Conservation (phyloP, 2,888 invertebrate species). For the Amphiduros pacificus region DNA sequence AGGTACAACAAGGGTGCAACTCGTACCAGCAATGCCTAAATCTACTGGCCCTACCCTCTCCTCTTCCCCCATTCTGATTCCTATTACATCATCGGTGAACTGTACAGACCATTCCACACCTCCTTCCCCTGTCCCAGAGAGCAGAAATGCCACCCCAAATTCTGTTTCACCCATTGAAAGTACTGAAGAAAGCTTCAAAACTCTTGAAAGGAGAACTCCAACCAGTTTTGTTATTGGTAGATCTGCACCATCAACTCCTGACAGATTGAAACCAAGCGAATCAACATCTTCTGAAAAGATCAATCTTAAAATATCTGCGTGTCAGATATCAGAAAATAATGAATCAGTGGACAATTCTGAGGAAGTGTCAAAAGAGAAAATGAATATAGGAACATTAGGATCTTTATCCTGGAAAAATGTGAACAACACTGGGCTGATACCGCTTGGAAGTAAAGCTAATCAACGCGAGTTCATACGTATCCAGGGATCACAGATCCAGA, state of each 20-base stretch:
- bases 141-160: not conserved
- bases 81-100: too few relatives aligned
- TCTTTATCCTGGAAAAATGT: conserved; percentile 11
- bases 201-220: not conserved
- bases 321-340: too few relatives aligned
- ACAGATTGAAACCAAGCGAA: not conserved
- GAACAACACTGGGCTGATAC: not conserved
- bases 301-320: not conserved
- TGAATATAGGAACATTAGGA: conserved; percentile 9
- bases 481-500: conserved; percentile 5
- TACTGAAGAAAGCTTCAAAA: too few relatives aligned
- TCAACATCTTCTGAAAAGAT: not conserved
- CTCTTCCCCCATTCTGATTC: not conserved
- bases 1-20: too few relatives aligned
- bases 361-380: conserved; percentile 3
- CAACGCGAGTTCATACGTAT: conserved; percentile 5
- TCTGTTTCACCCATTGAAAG: not conserved
- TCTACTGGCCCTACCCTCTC: not conserved
- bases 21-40: too few relatives aligned
- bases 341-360: not conserved
- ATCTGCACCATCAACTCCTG: not conserved
- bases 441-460: not conserved
- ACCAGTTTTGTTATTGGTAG: not conserved
- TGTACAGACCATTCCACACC: too few relatives aligned
- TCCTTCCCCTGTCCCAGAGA: not conserved